Percentiles rank a stretch among this genome's conserved stretches.
Conservation (phyloP, 2,113 vertebrate species). For the Cottus gobio region DNA sequence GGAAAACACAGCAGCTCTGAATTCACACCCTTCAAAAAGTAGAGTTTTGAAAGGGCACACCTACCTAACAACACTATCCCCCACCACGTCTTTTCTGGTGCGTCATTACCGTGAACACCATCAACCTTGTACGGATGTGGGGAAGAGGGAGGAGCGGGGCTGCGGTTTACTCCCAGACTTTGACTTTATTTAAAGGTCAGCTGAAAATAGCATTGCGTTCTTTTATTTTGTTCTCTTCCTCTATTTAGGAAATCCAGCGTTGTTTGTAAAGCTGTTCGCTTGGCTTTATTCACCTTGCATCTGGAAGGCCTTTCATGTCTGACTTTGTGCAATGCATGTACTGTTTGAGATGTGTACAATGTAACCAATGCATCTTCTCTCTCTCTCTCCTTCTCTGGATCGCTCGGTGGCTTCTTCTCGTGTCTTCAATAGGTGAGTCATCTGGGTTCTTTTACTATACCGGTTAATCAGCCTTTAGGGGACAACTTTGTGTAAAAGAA, state of each 20-base stretch:
- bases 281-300: conserved; percentile 25
- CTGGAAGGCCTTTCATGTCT: conserved; percentile 22
- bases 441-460: conserved; percentile 19
- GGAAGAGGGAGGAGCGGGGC: conserved; percentile 3
- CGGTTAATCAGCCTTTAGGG: not conserved
- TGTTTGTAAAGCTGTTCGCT: conserved; percentile 23
- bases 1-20: conserved; percentile 27
- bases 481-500: conserved; percentile 19
- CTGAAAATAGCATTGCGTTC: conserved; percentile 18
- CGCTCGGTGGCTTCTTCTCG: not conserved
- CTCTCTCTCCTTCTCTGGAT: conserved; percentile 20
- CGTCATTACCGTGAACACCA: conserved; percentile 39
- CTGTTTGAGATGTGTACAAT: conserved; percentile 31
- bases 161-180: conserved; percentile 7
- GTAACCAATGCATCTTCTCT: conserved; percentile 40
- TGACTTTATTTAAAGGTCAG: conserved; percentile 57
- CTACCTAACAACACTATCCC: conserved; percentile 12
- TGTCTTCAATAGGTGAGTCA: conserved; percentile 76
- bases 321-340: conserved; percentile 25
- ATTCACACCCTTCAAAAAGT: conserved; percentile 25
- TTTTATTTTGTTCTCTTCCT: not conserved
- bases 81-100: not conserved
- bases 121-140: conserved; percentile 8
- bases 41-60: not conserved
- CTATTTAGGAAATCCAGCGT: conserved; percentile 22